Base-by-base conservation (phyloP, 2,797 vertebrate species). In the Sebastes iracundus region DNA sequence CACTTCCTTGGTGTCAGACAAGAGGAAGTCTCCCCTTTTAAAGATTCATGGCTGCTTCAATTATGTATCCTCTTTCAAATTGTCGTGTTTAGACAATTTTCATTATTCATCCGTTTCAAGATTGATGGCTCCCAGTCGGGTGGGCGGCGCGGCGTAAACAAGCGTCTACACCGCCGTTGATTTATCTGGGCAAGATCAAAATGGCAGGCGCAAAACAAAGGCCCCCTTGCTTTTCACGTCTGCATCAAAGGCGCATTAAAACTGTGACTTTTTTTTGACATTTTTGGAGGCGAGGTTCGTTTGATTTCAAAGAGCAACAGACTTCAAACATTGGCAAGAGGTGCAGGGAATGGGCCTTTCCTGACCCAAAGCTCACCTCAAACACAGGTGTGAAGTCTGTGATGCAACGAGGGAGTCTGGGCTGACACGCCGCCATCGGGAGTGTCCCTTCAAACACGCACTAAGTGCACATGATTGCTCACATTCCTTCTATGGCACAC, bases 11-110 rank as follows among this genome's bases (percentile, higher is more conserved):
- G 84, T 90, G 91, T 90, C 86, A 93, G 84, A 91, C 77, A 85
- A 84, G 81, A 93, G 90, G 91, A 95, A 93, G 90, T 91, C 80
- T 93, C 68, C 33, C 69, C 86, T 91, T 92, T 92, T 83, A 92
- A 94, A 94, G 89, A 94, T 96, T 94, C 65, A 95, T 94, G 84
- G 72, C 74, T 27, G 67, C 87, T 91, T 92, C 80, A 89, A 92
- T 93, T 92, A 87, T 90, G 88, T 83, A 92, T 93, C 88, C 82
- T 81, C 88, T 93, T 92, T 94, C 86, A 93, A 90, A 93, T 85
- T 84, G 92, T 89, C 76, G 30, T 91, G 92, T 95, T 95, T 92
- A 92, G 89, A 92, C 87, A 84, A 88, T 84, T 92, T 93, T 84
- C 91, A 94, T 94, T 92, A 94, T 94, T 94, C 83, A 95, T 91